Evolutionary conservation across 2,797 vertebrate species (phyloP).

Genomic region (Tauraco hartlaubi): DNA sequence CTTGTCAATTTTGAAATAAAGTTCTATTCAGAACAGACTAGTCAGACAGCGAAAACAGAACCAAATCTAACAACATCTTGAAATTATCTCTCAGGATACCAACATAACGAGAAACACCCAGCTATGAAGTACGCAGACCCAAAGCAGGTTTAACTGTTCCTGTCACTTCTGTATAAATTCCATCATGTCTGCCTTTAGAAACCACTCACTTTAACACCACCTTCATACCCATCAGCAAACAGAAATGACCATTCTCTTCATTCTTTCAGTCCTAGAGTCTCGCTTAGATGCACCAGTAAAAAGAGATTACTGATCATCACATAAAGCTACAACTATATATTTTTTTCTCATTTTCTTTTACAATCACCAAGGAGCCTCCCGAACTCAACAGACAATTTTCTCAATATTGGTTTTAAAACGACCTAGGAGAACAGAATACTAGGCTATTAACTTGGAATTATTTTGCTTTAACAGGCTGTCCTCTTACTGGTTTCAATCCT

Average conservation of each 20-base stretch:
- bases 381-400: background rate
- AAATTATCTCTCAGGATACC: background rate
- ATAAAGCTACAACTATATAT: background rate
- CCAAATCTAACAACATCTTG: background rate
- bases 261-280: background rate
- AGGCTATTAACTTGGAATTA: background rate
- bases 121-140: rapidly evolving
- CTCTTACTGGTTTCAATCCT: background rate
- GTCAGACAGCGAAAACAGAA: background rate
- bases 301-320: background rate
- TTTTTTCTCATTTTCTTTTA: background rate
- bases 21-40: background rate
- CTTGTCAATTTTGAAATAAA: background rate
- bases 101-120: background rate
- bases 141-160: background rate
- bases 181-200: background rate
- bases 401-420: background rate
- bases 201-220: background rate
- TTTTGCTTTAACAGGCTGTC: background rate
- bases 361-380: background rate
- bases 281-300: background rate
- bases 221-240: background rate
- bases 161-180: background rate
- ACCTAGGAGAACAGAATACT: background rate
- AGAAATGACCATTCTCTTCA: background rate